phyloP scores from a whole-genome alignment of 2,797 vertebrate genomes.

The Crocidura indochinensis region DNA sequence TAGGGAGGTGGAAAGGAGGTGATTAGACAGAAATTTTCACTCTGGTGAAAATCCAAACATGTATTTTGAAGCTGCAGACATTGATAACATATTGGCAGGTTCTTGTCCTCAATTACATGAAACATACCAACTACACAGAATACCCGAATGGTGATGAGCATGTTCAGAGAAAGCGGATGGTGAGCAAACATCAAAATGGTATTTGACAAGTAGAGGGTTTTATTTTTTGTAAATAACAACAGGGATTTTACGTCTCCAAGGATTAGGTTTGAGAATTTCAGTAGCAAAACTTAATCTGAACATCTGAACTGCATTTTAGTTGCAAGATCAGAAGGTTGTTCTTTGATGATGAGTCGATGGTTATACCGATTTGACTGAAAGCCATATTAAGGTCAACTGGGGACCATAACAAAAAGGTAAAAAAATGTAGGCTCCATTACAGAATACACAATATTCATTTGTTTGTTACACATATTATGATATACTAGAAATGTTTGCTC shows the following conservation, averaged over 20 bases:
- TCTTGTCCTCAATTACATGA: conserved; percentile 61
- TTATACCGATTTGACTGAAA: background rate
- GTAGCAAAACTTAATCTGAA: background rate
- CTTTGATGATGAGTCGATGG: background rate
- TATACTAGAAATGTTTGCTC: background rate
- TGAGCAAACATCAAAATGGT: background rate
- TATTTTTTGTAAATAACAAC: conserved; percentile 62
- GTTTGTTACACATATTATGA: background rate
- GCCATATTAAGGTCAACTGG: background rate
- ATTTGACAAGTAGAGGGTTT: conserved; percentile 63
- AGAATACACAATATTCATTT: background rate
- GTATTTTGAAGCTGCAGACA: conserved; percentile 82
- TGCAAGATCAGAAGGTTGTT: background rate
- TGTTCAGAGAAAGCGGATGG: conserved; percentile 38
- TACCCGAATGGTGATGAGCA: conserved; percentile 61
- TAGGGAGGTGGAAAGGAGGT: conserved; percentile 84
- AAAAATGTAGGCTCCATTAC: background rate
- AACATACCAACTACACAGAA: conserved; percentile 56
- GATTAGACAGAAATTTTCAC: conserved; percentile 84
- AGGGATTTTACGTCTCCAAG: conserved; percentile 47
- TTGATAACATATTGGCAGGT: conserved; percentile 84
- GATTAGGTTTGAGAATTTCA: conserved; percentile 56
- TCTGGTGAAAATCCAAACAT: conserved; percentile 79
- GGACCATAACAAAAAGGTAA: background rate
- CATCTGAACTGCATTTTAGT: background rate